Conservation (phyloP, 1,140 invertebrate genomes). For the Globodera rostochiensis region DNA sequence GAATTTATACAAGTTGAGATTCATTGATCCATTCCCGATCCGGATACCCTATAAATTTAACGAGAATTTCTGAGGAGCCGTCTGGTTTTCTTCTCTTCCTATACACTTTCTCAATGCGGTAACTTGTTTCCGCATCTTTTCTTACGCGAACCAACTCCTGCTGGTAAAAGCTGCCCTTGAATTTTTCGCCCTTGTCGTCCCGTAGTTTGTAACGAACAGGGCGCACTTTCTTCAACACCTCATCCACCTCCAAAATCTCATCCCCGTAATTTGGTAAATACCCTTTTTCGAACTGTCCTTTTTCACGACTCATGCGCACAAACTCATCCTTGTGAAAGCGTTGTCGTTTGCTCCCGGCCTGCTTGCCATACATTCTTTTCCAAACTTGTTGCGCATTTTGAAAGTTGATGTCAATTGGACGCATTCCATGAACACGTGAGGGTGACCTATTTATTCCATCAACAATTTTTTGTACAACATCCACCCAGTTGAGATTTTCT, state of each 20-base stretch:
- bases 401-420: slow-evolving; percentile 3
- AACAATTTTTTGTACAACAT: slow-evolving; percentile 12
- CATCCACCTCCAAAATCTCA: no score
- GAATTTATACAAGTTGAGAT: no score
- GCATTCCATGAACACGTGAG: not conserved
- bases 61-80: not conserved
- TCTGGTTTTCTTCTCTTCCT: slow-evolving; percentile 5
- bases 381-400: slow-evolving; percentile 15
- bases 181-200: no score
- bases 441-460: not conserved
- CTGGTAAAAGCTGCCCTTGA: not conserved
- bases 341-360: no score
- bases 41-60: not conserved
- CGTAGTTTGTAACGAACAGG: no score
- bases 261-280: no score
- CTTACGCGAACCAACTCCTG: not conserved
- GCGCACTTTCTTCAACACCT: no score
- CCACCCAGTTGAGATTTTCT: not conserved
- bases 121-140: not conserved
- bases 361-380: not conserved
- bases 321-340: no score
- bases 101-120: not conserved
- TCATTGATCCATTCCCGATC: not conserved
- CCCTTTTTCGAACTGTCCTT: no score
- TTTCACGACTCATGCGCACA: no score